A percentile compares a stretch with the other conserved stretches of the same genome.
phyloP scores from a whole-genome alignment of 2,797 vertebrate species.

The Echiichthys vipera region DNA sequence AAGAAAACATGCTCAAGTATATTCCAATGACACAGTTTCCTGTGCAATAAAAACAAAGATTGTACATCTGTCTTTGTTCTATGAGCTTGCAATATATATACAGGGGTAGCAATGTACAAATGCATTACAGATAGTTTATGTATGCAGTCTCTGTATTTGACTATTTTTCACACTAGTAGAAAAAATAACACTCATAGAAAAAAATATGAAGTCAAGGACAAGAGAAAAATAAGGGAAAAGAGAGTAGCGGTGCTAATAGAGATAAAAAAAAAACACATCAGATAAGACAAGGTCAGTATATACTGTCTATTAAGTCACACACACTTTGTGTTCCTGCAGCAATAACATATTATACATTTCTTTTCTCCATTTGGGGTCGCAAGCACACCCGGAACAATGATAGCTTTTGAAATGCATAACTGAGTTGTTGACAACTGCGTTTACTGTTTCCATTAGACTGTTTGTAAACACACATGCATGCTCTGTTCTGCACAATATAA shows the following conservation, averaged over 20 bases:
- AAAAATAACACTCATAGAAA: neutral
- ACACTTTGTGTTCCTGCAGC: constrained; percentile 12
- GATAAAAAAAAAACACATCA: neutral
- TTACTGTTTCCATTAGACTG: neutral
- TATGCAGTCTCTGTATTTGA: neutral
- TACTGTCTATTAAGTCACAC: constrained; percentile 8
- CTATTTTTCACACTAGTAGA: neutral
- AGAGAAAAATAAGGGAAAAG: neutral
- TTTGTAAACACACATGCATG: constrained; percentile 21
- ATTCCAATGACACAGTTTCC: constrained; percentile 3
- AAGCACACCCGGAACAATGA: neutral
- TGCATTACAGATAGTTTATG: neutral
- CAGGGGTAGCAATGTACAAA: no score
- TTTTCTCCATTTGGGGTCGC: constrained; percentile 1
- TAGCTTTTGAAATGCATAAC: constrained; percentile 3
- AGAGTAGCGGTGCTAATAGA: neutral
- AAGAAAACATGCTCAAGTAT: neutral
- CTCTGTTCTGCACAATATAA: neutral
- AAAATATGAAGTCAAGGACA: constrained; percentile 2
- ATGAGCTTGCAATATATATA: neutral
- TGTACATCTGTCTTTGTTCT: neutral
- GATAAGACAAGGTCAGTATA: neutral
- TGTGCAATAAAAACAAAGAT: constrained; percentile 6
- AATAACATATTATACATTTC: constrained; percentile 10
- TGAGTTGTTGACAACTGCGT: constrained; percentile 2